A percentile compares a stretch with the other conserved stretches of the same genome.
Evolutionary conservation across 2,888 invertebrate species (phyloP).

Genomic region (Ommatoiulus sabulosus): DNA sequence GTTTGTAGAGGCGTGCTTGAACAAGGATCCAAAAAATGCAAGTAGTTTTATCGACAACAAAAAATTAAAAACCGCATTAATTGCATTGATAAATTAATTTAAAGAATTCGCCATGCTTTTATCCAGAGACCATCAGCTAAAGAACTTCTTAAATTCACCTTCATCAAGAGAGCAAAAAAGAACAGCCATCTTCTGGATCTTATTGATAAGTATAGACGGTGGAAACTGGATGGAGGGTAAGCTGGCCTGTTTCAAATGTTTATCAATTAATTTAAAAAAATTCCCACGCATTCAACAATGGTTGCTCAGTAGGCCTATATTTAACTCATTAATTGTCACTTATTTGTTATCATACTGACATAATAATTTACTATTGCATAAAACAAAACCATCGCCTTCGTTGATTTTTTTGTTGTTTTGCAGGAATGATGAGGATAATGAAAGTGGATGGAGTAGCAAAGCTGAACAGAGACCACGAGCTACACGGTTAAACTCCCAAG

Average conservation of each 20-base stretch:
- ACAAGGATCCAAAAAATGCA: conserved; percentile 99
- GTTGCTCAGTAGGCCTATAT: too few relatives aligned
- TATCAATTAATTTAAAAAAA: too few relatives aligned
- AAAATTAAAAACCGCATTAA: too few relatives aligned
- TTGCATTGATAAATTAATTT: neutral
- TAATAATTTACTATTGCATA: too few relatives aligned
- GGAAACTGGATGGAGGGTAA: conserved; percentile 10
- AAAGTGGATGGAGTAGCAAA: neutral
- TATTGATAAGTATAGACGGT: conserved; percentile 70
- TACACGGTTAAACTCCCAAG: neutral
- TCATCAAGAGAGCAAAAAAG: conserved; percentile 97
- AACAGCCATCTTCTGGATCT: conserved; percentile 98
- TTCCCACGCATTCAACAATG: too few relatives aligned
- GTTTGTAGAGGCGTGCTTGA: conserved; percentile 96
- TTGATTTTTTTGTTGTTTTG: too few relatives aligned
- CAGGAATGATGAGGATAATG: neutral
- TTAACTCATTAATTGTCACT: too few relatives aligned
- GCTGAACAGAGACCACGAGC: neutral
- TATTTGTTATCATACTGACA: too few relatives aligned
- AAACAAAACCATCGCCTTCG: too few relatives aligned
- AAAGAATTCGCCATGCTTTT: neutral
- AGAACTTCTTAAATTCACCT: conserved; percentile 95
- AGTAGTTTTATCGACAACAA: too few relatives aligned
- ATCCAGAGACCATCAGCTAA: conserved; percentile 96
- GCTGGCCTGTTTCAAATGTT: neutral